A percentile compares a stretch with the other conserved stretches of the same genome.
These are phyloP conservation scores for Homalodisca vitripennis DNA, from an alignment of 1,140 invertebrate species.

Conservation along the genomic window DNA sequence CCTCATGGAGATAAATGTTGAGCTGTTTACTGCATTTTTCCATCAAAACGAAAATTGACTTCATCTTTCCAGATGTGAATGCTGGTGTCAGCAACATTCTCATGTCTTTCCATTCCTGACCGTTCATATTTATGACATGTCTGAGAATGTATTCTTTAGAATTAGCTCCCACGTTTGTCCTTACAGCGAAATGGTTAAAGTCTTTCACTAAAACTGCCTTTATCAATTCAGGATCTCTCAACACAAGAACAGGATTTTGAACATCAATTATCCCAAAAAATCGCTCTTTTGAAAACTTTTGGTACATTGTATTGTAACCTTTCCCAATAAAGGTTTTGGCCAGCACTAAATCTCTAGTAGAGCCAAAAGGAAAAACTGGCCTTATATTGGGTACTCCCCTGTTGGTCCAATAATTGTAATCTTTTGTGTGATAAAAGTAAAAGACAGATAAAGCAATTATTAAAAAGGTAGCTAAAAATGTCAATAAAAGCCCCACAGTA, in stretches of 20 bases:
- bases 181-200: conserved; percentile 57
- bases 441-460: too few species aligned
- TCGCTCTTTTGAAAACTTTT: neutral
- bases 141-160: conserved; percentile 29
- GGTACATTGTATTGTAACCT: conserved; percentile 14
- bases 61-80: conserved; percentile 59
- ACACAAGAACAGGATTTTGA: conserved; percentile 5
- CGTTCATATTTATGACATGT: conserved; percentile 41
- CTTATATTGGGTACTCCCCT: neutral
- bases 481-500: too few species aligned
- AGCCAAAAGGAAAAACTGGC: conserved; percentile 10
- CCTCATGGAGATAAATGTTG: neutral
- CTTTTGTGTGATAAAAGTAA: neutral
- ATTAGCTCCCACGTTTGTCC: conserved; percentile 38
- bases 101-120: conserved; percentile 55
- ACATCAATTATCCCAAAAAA: conserved; percentile 19
- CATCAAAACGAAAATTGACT: conserved; percentile 53
- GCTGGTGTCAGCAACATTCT: conserved; percentile 55
- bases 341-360: conserved; percentile 5
- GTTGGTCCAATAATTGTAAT: conserved; percentile 14
- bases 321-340: conserved; percentile 11
- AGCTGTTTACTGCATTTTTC: conserved; percentile 44
- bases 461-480: too few species aligned
- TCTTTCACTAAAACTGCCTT: conserved; percentile 56
- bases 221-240: conserved; percentile 54